A percentile compares a stretch with the other conserved stretches of the same genome.
phyloP scores from a whole-genome alignment of 2,113 vertebrate genomes.

The Coturnix japonica region DNA sequence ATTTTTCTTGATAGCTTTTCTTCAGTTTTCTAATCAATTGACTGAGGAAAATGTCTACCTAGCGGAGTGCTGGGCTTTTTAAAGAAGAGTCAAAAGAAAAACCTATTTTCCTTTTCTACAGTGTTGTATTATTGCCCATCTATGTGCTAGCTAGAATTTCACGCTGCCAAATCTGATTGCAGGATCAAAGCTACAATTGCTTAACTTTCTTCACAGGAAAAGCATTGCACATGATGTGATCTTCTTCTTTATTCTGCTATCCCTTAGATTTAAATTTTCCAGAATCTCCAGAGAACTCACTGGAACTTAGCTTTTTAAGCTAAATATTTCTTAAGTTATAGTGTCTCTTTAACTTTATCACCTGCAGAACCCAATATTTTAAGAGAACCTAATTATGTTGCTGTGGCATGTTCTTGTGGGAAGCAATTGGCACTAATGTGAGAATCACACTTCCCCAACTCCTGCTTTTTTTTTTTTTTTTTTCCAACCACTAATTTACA shows the following conservation, averaged over 20 bases:
- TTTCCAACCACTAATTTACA: not conserved
- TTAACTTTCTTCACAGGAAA: not conserved
- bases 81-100: not conserved
- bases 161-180: slow-evolving; percentile 21
- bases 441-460: not conserved
- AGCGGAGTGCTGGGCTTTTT: not conserved
- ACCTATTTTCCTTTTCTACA: not conserved
- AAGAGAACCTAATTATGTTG: not conserved
- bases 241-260: not conserved
- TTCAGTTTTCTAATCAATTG: not conserved
- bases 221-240: not conserved
- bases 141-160: not conserved
- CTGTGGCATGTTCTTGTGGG: rapidly evolving
- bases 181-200: not conserved
- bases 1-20: not conserved
- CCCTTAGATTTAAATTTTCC: not conserved
- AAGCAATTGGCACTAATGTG: rapidly evolving
- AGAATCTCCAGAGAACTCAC: not conserved
- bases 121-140: not conserved
- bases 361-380: not conserved
- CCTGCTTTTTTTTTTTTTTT: not conserved
- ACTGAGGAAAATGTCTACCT: not conserved
- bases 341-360: not conserved
- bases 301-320: not conserved
- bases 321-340: not conserved